These are phyloP conservation scores for Anagyrus pseudococci DNA, from an alignment of 2,888 invertebrate species.

Conservation along the genomic window DNA sequence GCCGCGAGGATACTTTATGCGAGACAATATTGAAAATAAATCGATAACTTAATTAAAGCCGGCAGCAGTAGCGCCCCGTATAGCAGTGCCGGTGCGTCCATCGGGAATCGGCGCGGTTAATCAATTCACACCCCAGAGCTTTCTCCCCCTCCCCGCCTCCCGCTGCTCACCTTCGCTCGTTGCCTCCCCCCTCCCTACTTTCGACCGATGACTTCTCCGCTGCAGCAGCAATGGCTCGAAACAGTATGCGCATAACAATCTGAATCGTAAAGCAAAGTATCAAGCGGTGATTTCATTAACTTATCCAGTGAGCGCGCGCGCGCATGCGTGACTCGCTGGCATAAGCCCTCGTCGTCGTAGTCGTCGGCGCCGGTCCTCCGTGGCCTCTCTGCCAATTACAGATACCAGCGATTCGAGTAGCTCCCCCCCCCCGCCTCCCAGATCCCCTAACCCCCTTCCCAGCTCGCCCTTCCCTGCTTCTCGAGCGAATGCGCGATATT, in stretches of 20 bases:
- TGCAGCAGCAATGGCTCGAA: slow-evolving; percentile 2
- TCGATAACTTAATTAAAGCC: slow-evolving; percentile 59
- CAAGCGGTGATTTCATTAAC: slow-evolving; percentile 57
- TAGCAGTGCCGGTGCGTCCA: slow-evolving; percentile 22
- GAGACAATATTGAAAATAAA: slow-evolving; percentile 54
- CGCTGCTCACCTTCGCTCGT: slow-evolving; percentile 15
- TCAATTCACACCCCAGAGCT: slow-evolving; percentile 50
- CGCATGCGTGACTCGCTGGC: slow-evolving; percentile 55
- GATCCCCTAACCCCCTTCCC: too few relatives aligned
- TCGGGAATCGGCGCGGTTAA: slow-evolving; percentile 45
- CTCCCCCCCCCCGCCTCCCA: not conserved
- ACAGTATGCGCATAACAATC: slow-evolving; percentile 52
- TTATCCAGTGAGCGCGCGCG: slow-evolving; percentile 48
- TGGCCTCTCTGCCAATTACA: slow-evolving; percentile 40
- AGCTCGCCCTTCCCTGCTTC: slow-evolving; percentile 8
- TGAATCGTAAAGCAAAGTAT: slow-evolving; percentile 54
- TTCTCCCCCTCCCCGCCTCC: slow-evolving; percentile 13
- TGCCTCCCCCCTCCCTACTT: not conserved
- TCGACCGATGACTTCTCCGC: slow-evolving; percentile 13
- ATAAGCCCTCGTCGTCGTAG: slow-evolving; percentile 41
- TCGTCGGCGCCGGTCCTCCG: not conserved
- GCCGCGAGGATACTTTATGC: slow-evolving; percentile 31
- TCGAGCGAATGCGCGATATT: slow-evolving; percentile 24
- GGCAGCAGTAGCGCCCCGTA: slow-evolving; percentile 18
- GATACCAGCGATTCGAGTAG: slow-evolving; percentile 17